Evolutionary conservation across 2,113 vertebrate species (phyloP).

Genomic region (Atlantisia rogersi): DNA sequence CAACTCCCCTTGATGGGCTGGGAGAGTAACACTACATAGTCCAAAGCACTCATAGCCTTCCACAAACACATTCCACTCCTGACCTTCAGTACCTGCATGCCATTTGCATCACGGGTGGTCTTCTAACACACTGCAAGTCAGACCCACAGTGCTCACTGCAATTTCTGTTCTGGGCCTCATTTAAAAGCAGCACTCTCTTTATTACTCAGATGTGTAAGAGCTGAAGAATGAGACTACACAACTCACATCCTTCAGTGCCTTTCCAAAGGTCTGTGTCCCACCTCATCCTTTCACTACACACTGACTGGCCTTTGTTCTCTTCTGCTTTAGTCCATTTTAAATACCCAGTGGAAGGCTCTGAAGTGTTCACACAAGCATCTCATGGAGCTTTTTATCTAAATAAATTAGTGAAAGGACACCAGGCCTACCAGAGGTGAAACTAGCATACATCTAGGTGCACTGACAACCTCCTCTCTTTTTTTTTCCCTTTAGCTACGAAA

Average conservation of each 20-base stretch:
- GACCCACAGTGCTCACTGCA: not conserved
- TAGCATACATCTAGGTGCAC: not conserved
- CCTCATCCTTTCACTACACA: rapidly evolving
- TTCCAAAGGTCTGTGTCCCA: not conserved
- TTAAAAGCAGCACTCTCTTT: not conserved
- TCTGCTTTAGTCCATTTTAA: not conserved
- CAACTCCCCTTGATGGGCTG: not conserved
- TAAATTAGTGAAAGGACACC: not conserved
- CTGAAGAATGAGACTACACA: not conserved
- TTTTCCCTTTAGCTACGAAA: not conserved
- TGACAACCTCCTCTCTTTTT: not conserved
- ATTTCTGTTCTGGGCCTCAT: not conserved
- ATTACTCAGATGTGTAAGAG: not conserved
- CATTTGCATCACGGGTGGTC: not conserved
- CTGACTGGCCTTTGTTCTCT: not conserved
- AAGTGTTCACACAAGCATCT: not conserved
- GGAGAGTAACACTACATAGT: not conserved
- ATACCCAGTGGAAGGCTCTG: not conserved
- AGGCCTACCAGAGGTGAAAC: not conserved
- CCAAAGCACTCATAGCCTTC: not conserved
- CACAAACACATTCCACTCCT: not conserved
- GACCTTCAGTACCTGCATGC: not conserved
- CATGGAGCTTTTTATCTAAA: not conserved
- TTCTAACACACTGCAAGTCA: not conserved
- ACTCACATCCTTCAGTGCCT: not conserved